These are phyloP conservation scores for Chymomyza fuscimana DNA, from an alignment of 2,888 invertebrate genomes.

Conservation along the genomic window DNA sequence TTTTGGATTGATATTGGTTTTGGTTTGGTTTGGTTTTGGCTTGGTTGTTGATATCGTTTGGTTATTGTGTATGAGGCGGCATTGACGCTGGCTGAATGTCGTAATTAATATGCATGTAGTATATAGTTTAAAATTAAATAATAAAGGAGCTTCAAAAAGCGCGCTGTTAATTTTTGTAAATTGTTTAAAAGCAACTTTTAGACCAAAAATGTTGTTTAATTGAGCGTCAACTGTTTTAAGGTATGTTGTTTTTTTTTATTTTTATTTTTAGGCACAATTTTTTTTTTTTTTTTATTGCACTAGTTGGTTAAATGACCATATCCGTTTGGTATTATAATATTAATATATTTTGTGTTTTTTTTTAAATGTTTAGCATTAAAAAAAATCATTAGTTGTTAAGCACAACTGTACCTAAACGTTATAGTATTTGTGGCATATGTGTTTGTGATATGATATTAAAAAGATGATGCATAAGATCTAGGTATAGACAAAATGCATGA, in stretches of 20 bases:
- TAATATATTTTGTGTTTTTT: slow-evolving; percentile 52
- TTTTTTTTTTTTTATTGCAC: slow-evolving; percentile 41
- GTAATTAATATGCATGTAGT: slow-evolving; percentile 12
- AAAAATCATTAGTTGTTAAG: slow-evolving; percentile 68
- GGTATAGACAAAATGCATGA: slow-evolving; percentile 73
- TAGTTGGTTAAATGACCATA: slow-evolving; percentile 80
- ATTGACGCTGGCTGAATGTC: slow-evolving; percentile 47
- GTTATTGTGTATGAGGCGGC: slow-evolving; percentile 62
- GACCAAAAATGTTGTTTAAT: slow-evolving; percentile 51
- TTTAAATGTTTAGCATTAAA: slow-evolving; percentile 39
- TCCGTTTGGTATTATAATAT: slow-evolving; percentile 77
- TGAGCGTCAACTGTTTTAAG: slow-evolving; percentile 38
- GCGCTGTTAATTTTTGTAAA: slow-evolving; percentile 48
- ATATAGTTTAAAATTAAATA: slow-evolving; percentile 22
- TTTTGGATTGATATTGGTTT: slow-evolving; percentile 19
- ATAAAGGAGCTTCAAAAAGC: slow-evolving; percentile 40
- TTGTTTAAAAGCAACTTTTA: slow-evolving; percentile 49
- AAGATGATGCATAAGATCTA: slow-evolving; percentile 39
- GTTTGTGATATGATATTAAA: slow-evolving; percentile 19
- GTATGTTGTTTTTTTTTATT: slow-evolving; percentile 52
- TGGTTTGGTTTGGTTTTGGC: slow-evolving; percentile 14
- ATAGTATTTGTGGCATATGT: slow-evolving; percentile 26
- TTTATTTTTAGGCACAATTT: slow-evolving; percentile 53
- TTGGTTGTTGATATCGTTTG: slow-evolving; percentile 51
- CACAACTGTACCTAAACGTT: slow-evolving; percentile 65